A percentile compares a stretch with the other conserved stretches of the same genome.
phyloP scores from a whole-genome alignment of 2,113 vertebrate species.

The Cryptoleucopteryx plumbea region DNA sequence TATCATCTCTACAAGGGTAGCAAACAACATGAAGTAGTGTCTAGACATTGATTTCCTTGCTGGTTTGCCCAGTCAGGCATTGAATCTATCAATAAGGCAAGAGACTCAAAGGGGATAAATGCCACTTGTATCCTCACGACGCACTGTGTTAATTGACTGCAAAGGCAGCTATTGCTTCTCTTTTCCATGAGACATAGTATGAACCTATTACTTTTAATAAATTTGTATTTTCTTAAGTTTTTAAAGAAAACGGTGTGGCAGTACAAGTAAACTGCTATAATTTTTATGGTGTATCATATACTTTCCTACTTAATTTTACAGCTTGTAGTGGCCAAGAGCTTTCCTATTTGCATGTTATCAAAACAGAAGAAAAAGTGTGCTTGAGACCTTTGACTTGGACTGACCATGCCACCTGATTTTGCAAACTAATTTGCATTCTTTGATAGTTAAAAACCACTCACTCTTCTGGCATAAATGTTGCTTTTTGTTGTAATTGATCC shows the following conservation, averaged over 20 bases:
- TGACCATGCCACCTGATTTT: not conserved
- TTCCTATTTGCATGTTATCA: not conserved
- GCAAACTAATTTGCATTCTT: not conserved
- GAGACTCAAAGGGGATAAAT: not conserved
- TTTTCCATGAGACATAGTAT: not conserved
- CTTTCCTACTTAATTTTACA: not conserved
- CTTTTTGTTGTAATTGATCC: not conserved
- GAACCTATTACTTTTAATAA: not conserved
- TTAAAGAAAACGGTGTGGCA: not conserved
- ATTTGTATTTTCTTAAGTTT: not conserved
- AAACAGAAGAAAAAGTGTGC: not conserved
- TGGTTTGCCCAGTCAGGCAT: not conserved
- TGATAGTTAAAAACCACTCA: not conserved
- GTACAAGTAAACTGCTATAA: not conserved
- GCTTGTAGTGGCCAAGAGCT: not conserved
- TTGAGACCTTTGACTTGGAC: not conserved
- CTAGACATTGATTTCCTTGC: not conserved
- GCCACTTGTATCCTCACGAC: not conserved
- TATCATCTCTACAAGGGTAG: not conserved
- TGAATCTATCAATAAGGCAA: not conserved
- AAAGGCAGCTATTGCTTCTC: not conserved
- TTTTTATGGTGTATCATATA: not conserved
- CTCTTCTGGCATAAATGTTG: not conserved
- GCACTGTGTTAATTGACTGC: not conserved
- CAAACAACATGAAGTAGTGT: not conserved